These are phyloP conservation scores for Platysteira castanea DNA, from an alignment of 2,113 vertebrate genomes.

Conservation along the genomic window DNA sequence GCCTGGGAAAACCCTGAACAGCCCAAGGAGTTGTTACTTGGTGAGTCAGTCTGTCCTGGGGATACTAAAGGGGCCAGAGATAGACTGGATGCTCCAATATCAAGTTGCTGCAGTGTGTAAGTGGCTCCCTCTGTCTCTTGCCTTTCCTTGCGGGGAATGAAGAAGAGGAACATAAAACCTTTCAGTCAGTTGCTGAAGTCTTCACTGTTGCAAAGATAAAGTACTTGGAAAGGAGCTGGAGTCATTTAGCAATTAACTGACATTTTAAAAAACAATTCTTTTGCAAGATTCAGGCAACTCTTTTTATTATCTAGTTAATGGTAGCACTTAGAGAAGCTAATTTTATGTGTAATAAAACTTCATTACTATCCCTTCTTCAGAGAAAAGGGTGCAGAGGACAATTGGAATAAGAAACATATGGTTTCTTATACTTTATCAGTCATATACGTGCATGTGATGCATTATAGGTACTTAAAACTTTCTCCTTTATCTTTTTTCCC, in stretches of 20 bases:
- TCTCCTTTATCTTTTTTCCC: background rate
- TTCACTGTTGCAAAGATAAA: conserved; percentile 11
- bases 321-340: conserved; percentile 67
- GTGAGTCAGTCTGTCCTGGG: background rate
- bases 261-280: conserved; percentile 65
- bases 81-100: background rate
- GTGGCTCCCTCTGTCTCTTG: background rate
- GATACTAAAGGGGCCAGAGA: background rate
- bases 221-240: background rate
- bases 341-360: conserved; percentile 75
- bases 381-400: conserved; percentile 50
- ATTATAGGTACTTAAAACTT: background rate
- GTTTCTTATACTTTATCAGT: background rate
- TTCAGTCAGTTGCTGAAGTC: background rate
- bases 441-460: background rate
- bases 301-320: conserved; percentile 72
- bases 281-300: conserved; percentile 58
- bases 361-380: conserved; percentile 59
- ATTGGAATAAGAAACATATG: conserved; percentile 17
- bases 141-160: background rate
- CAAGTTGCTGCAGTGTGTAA: background rate
- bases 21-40: background rate
- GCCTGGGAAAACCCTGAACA: background rate
- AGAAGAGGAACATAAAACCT: background rate
- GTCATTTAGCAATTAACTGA: conserved; percentile 55